Conservation (phyloP, 1,140 invertebrate genomes). For the honey bee (Apis mellifera) region DNA sequence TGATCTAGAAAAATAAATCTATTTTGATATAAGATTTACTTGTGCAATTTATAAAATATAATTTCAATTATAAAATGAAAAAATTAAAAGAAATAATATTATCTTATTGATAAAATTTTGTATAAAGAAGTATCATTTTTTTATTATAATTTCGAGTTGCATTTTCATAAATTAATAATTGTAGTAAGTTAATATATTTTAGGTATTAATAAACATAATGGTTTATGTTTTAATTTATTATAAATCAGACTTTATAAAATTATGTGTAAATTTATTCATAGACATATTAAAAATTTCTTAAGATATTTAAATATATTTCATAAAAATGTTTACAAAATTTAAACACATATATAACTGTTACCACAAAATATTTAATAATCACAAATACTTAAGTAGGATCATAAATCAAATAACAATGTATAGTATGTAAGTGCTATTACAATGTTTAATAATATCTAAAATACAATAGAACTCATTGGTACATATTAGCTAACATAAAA, state of each 20-base stretch:
- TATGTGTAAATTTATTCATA: conserved; percentile 24
- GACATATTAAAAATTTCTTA: conserved; percentile 14
- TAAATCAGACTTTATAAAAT: conserved; percentile 2
- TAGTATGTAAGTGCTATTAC: conserved; percentile 51
- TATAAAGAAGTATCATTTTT: background rate
- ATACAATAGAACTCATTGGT: conserved; percentile 49
- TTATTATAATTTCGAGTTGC: background rate
- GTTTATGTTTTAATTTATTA: conserved; percentile 24
- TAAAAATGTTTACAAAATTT: conserved; percentile 40
- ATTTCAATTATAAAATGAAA: conserved; percentile 39
- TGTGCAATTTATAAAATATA: conserved; percentile 56
- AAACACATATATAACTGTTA: conserved; percentile 52
- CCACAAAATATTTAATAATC: conserved; percentile 49
- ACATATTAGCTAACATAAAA: conserved; percentile 53
- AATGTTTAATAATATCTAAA: conserved; percentile 57
- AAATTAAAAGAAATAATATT: conserved; percentile 9
- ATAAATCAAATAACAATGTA: conserved; percentile 48
- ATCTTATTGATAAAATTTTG: conserved; percentile 15
- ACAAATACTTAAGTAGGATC: conserved; percentile 48
- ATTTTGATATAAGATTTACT: conserved; percentile 60
- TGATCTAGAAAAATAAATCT: conserved; percentile 54
- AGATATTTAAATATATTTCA: conserved; percentile 23
- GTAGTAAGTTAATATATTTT: conserved; percentile 29
- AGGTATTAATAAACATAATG: background rate
- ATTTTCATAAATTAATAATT: conserved; percentile 39